phyloP scores from a whole-genome alignment of 2,888 invertebrate genomes.

The Trachelus iudaicus region DNA sequence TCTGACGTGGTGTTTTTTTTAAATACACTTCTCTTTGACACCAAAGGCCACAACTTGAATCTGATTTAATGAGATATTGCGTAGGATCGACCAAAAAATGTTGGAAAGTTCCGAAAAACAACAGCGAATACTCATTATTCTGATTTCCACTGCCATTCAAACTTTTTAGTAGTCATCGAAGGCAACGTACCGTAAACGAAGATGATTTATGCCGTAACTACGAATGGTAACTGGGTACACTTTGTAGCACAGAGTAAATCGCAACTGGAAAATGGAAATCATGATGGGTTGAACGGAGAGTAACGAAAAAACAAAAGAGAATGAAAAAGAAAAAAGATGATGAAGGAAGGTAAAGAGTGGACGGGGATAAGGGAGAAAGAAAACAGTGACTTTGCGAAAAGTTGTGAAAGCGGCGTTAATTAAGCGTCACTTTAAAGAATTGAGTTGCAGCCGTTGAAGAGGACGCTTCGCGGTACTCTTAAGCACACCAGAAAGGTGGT shows the following conservation, averaged over 20 bases:
- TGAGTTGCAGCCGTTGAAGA: constrained; percentile 15
- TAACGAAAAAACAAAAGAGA: constrained; percentile 3
- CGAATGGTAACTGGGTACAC: background rate
- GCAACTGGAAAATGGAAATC: background rate
- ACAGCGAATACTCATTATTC: background rate
- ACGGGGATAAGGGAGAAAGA: constrained; percentile 10
- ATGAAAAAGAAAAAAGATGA: constrained; percentile 8
- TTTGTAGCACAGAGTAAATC: background rate
- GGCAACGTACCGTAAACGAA: background rate
- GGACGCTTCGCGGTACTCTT: background rate
- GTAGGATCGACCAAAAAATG: background rate
- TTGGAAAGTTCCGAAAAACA: constrained; percentile 1
- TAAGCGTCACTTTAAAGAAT: constrained; percentile 54
- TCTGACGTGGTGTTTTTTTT: background rate
- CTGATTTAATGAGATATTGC: background rate
- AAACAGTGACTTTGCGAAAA: constrained; percentile 13
- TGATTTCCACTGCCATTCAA: background rate
- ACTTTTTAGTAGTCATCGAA: background rate
- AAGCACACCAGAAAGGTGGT: constrained; percentile 15
- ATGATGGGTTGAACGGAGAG: background rate
- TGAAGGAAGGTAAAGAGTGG: constrained; percentile 18
- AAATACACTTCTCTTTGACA: background rate
- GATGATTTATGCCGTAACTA: constrained; percentile 45
- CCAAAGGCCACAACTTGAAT: background rate
- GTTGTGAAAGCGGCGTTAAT: constrained; percentile 49